Conservation (phyloP, 2,888 invertebrate genomes). For the Cantharis rustica region DNA sequence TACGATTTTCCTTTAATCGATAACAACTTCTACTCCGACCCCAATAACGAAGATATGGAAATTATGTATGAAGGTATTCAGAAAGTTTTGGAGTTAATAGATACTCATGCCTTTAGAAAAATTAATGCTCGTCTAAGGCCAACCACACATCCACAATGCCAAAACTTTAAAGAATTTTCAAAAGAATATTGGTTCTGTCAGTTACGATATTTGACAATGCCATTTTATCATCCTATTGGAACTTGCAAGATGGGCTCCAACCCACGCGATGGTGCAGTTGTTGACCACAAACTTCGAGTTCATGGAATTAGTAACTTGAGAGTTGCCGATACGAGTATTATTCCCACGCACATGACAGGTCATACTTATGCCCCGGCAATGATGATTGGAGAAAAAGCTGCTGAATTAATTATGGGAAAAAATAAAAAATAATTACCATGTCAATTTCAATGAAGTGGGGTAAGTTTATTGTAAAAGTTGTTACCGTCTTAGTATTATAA, state of each 20-base stretch:
- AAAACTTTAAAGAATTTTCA: slow-evolving; percentile 43
- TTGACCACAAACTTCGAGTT: slow-evolving; percentile 59
- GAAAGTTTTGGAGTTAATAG: slow-evolving; percentile 28
- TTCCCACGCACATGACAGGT: slow-evolving; percentile 58
- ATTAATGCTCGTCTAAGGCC: slow-evolving; percentile 62
- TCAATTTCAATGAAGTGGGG: no score
- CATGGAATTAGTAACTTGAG: slow-evolving; percentile 57
- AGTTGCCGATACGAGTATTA: slow-evolving; percentile 60
- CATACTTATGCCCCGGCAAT: slow-evolving; percentile 59
- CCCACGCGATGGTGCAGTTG: slow-evolving; percentile 57
- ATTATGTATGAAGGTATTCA: slow-evolving; percentile 67
- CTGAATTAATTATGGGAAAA: neutral
- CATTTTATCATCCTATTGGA: slow-evolving; percentile 59
- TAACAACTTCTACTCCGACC: slow-evolving; percentile 38
- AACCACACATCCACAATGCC: slow-evolving; percentile 59
- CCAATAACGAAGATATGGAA: slow-evolving; percentile 65
- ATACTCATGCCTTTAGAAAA: slow-evolving; percentile 63
- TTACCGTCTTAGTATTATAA: no score
- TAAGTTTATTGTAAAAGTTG: no score
- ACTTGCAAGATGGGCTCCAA: slow-evolving; percentile 61
- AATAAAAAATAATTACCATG: no score
- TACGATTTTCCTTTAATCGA: slow-evolving; percentile 44
- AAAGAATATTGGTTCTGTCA: slow-evolving; percentile 59
- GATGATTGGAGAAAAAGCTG: slow-evolving; percentile 61
- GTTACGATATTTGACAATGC: slow-evolving; percentile 53